Conservation (phyloP, 2,888 invertebrate species). For the Proisotoma minuta region DNA sequence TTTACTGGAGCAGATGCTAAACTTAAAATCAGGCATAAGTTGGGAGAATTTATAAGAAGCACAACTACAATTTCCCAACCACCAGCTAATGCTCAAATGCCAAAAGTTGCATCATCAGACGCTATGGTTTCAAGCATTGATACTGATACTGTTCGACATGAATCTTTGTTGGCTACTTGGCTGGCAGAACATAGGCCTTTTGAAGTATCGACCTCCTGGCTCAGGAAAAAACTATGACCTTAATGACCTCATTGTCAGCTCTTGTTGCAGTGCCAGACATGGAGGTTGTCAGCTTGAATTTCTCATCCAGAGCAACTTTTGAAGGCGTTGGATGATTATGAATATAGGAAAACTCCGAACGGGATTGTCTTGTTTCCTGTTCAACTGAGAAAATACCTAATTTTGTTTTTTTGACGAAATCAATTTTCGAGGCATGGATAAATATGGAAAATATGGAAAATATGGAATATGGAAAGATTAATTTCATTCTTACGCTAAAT, state of each 20-base stretch:
- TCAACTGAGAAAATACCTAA: constrained; percentile 94
- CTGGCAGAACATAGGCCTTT: constrained; percentile 97
- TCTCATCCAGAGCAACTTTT: constrained; percentile 93
- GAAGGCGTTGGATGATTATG: constrained; percentile 99
- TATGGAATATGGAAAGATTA: constrained; percentile 97
- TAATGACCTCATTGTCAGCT: constrained; percentile 98
- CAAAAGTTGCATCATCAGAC: constrained; percentile 96
- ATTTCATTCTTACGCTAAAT: constrained; percentile 97
- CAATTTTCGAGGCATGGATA: constrained; percentile 98
- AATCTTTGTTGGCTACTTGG: constrained; percentile 96
- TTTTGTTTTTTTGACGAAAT: constrained; percentile 99
- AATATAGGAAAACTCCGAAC: constrained; percentile 97
- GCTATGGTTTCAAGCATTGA: constrained; percentile 98
- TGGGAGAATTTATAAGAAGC: constrained; percentile 92
- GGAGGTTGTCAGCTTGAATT: constrained; percentile 99
- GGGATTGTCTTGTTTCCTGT: constrained; percentile 90
- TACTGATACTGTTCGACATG: constrained; percentile 96
- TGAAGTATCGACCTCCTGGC: constrained; percentile 97
- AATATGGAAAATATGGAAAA: constrained; percentile 91
- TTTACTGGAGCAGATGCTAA: constrained; percentile 98
- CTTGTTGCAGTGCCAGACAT: constrained; percentile 96
- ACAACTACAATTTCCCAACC: constrained; percentile 91
- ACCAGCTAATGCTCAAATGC: constrained; percentile 67
- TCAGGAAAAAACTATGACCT: constrained; percentile 95
- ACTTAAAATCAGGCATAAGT: constrained; percentile 85